Base-by-base conservation (phyloP, 2,888 invertebrate species). In the Aporophyla nigra region DNA sequence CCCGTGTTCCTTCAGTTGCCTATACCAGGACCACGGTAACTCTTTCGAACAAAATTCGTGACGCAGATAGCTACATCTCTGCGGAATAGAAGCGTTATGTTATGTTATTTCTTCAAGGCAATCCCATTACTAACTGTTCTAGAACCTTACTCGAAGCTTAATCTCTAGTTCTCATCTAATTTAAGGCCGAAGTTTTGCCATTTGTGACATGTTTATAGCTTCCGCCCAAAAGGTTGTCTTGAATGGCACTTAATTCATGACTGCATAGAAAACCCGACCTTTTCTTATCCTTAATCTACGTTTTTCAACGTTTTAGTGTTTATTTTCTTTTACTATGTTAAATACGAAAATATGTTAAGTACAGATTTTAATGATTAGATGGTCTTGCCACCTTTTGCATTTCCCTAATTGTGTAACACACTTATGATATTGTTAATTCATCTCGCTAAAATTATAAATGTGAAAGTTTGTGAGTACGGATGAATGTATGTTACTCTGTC, bases 211-310 rank as follows among this genome's bases (percentile, higher is more conserved):
- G n/a, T 77, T 80, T 77, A 77, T 62, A 12, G 49, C 40, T 71
- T 77, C 76, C 80, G 71, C 5, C 19, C 12, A 27, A 77, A 77
- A 77, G 80, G 80, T 80, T 71, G n/a, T 5, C 9, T 54, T 54
- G 49, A 54, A 80, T 61, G 61, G 54, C 40, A 72, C 0, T 43
- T 12, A 16, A 24, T 43, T 16, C 10, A 43, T 75, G 59, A 24
- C 14, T 73, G 14, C 19, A n/a, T n/a, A 21, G 43, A n/a, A 72
- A 54, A 10, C 3, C 46, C 16, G 9, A 6, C n/a, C 0, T 73
- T 24, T 24, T 16, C 19, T 7, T 43, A 53, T 16, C 12, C 21
- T 6, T 10, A 4, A 16, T 53, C 0, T 7, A 16, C 14, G 5
- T 7, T 14, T n/a, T 19, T n/a, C 46, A 27, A 33, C 19, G 5